Evolutionary conservation across 2,113 vertebrate species (phyloP).

Genomic region (Passer montanus): DNA sequence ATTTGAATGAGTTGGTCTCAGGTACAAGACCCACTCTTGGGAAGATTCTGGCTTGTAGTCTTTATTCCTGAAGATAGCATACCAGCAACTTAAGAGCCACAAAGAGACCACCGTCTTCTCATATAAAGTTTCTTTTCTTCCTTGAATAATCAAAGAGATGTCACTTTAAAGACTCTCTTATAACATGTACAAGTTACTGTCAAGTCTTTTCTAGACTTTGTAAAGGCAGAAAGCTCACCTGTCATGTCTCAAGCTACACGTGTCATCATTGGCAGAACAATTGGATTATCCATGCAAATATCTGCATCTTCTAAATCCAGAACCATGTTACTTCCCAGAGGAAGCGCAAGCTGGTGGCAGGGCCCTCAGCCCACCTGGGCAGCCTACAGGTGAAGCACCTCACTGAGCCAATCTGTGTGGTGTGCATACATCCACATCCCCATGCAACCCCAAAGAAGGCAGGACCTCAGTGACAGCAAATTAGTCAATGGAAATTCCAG

Average conservation of each 20-base stretch:
- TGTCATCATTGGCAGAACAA: neutral
- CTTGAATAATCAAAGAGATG: neutral
- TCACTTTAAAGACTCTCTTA: neutral
- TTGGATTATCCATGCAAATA: neutral
- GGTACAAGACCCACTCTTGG: neutral
- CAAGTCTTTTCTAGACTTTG: neutral
- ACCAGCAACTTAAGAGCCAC: neutral
- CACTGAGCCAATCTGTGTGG: neutral
- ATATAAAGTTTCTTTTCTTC: neutral
- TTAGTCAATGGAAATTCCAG: neutral
- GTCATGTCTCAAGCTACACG: accelerated
- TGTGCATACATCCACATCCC: neutral
- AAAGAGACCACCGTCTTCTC: neutral
- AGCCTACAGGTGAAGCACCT: neutral
- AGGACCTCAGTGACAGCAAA: neutral
- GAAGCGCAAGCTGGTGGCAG: accelerated
- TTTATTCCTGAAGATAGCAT: neutral
- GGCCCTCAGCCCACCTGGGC: neutral
- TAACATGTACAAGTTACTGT: neutral
- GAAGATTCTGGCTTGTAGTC: neutral
- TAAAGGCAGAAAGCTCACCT: neutral
- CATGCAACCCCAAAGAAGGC: accelerated
- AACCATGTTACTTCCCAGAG: accelerated
- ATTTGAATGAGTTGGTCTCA: neutral
- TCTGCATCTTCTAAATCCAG: neutral